phyloP scores from a whole-genome alignment of 2,797 vertebrate genomes.

The Astyanax mexicanus region DNA sequence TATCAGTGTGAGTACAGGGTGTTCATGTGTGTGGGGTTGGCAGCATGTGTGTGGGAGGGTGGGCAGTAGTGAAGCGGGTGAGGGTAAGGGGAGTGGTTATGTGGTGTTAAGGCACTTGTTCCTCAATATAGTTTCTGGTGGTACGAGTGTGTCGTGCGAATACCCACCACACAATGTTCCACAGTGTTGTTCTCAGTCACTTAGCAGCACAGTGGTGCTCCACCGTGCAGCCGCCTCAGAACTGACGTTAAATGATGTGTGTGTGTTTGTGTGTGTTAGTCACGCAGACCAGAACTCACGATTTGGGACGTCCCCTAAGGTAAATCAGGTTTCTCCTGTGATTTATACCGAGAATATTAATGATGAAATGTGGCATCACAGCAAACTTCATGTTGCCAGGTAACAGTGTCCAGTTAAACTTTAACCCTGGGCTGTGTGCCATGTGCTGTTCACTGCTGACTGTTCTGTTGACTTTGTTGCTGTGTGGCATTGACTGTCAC shows the following conservation, averaged over 20 bases:
- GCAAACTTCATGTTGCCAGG: neutral
- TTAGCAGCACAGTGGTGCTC: neutral
- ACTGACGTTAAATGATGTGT: constrained; percentile 8
- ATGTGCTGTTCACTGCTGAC: neutral
- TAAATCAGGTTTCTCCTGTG: constrained; percentile 1
- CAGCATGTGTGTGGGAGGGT: neutral
- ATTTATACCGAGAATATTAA: constrained; percentile 6
- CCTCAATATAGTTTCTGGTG: constrained; percentile 33
- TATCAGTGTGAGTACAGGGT: neutral
- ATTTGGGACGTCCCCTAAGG: neutral
- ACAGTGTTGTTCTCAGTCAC: constrained; percentile 11
- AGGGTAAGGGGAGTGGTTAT: neutral
- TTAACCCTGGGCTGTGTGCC: neutral
- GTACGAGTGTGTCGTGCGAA: constrained; percentile 49
- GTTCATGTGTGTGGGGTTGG: neutral
- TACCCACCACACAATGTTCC: constrained; percentile 51
- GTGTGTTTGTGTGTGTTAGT: constrained; percentile 22
- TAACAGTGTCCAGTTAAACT: neutral
- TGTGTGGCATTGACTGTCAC: neutral
- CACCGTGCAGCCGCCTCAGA: neutral
- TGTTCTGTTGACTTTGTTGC: too few relatives aligned
- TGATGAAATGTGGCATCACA: neutral
- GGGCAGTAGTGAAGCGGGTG: constrained; percentile 7
- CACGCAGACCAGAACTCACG: constrained; percentile 21
- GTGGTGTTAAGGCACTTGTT: constrained; percentile 2